Percentiles rank a stretch among this genome's conserved stretches.
Evolutionary conservation across 2,113 vertebrate genomes (phyloP).

Genomic region (Phalacrocorax aristotelis): DNA sequence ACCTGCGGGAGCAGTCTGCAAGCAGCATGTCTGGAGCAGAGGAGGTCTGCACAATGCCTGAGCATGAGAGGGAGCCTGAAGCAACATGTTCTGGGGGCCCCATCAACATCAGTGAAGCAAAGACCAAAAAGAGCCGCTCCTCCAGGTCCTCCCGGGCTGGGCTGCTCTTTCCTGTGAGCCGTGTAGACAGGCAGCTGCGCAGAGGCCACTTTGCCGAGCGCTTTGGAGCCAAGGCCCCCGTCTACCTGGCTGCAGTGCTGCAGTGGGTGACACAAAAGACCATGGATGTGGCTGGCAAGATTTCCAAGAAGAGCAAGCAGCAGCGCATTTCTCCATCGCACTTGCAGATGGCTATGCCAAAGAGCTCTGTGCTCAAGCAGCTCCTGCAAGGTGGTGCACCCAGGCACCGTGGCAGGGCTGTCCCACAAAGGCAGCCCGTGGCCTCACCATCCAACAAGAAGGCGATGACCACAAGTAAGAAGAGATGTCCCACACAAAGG

Average conservation of each 20-base stretch:
- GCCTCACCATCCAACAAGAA: conserved; percentile 64
- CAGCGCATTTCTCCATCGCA: conserved; percentile 63
- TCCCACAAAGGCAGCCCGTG: conserved; percentile 54
- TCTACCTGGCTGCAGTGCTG: conserved; percentile 57
- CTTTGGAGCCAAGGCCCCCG: conserved; percentile 49
- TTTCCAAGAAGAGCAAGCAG: conserved; percentile 64
- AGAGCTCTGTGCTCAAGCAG: conserved; percentile 71
- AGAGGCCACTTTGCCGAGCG: conserved; percentile 65
- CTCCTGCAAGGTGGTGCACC: conserved; percentile 43
- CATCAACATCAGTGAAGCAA: not conserved
- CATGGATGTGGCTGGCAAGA: conserved; percentile 74
- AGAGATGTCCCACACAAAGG: not conserved
- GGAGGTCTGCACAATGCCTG: not conserved
- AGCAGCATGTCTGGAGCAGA: not conserved
- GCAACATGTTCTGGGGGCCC: not conserved
- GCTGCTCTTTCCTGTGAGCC: conserved; percentile 76
- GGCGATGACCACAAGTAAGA: not conserved
- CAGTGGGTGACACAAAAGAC: conserved; percentile 77
- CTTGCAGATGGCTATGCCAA: conserved; percentile 65
- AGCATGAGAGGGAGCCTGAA: not conserved
- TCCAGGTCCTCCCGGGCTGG: conserved; percentile 57
- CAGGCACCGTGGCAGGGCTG: conserved; percentile 43
- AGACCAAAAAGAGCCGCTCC: not conserved
- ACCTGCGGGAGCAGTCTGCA: not conserved
- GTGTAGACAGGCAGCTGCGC: conserved; percentile 73